These are phyloP conservation scores for Zeus faber DNA, from an alignment of 2,113 vertebrate species.

Conservation along the genomic window DNA sequence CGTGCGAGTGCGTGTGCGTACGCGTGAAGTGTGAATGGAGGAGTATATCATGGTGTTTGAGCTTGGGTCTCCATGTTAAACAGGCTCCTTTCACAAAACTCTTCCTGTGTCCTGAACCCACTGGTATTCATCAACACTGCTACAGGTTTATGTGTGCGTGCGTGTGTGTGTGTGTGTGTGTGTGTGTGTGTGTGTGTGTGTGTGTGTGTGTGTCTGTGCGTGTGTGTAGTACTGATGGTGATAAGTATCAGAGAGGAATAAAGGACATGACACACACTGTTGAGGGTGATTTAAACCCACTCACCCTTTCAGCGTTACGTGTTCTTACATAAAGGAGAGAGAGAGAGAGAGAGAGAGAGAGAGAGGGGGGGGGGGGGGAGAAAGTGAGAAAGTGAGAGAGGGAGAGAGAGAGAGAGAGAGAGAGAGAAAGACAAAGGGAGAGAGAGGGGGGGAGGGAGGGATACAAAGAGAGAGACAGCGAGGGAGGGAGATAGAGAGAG, in stretches of 20 bases:
- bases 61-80: constrained; percentile 33
- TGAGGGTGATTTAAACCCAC: constrained; percentile 30
- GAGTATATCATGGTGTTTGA: too few species aligned
- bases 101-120: constrained; percentile 33
- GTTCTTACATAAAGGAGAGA: constrained; percentile 26
- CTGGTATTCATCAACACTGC: too few species aligned
- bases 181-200: constrained; percentile 19
- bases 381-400: neutral
- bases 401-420: constrained; percentile 4
- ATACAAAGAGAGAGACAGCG: constrained; percentile 16
- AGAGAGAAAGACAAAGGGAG: constrained; percentile 12
- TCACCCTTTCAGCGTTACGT: constrained; percentile 26
- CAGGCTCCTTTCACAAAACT: constrained; percentile 29
- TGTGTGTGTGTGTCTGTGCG: neutral
- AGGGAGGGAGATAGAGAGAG: constrained; percentile 13
- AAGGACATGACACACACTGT: too few species aligned
- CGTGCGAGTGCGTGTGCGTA: neutral
- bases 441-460: constrained; percentile 14
- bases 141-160: neutral
- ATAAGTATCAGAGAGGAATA: constrained; percentile 14
- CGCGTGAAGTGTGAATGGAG: neutral
- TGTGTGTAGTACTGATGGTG: neutral
- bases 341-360: neutral
- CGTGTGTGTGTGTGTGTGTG: constrained; percentile 7
- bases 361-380: neutral